phyloP scores from a whole-genome alignment of 2,113 vertebrate genomes.

The Pungitius pungitius region DNA sequence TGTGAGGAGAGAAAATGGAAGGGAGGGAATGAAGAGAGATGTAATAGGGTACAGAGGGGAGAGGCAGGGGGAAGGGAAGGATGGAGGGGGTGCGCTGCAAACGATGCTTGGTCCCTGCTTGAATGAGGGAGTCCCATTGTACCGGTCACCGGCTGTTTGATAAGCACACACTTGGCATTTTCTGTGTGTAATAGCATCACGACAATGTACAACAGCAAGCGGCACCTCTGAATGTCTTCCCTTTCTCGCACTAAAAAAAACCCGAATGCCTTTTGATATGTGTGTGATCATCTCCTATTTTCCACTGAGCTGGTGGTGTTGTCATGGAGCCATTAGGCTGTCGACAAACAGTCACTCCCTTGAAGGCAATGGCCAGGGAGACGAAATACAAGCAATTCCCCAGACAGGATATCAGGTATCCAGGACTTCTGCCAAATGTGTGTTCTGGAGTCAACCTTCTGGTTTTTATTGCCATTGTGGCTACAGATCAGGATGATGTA shows the following conservation, averaged over 20 bases:
- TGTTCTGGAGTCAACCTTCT: constrained; percentile 51
- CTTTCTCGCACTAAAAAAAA: constrained; percentile 26
- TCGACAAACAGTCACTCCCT: constrained; percentile 64
- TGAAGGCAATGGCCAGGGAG: constrained; percentile 51
- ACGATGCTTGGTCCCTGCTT: constrained; percentile 69
- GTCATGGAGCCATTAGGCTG: constrained; percentile 50
- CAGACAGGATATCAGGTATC: constrained; percentile 61
- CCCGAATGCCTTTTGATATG: background rate
- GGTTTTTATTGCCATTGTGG: constrained; percentile 59
- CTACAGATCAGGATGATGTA: constrained; percentile 55
- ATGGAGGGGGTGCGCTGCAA: constrained; percentile 63
- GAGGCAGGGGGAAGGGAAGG: constrained; percentile 76
- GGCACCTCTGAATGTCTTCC: constrained; percentile 34
- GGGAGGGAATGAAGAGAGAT: constrained; percentile 64
- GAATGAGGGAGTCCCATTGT: constrained; percentile 68
- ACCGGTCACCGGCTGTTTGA: constrained; percentile 64
- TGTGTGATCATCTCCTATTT: constrained; percentile 56
- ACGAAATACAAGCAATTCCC: constrained; percentile 64
- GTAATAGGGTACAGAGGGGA: constrained; percentile 70
- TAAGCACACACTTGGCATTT: constrained; percentile 41
- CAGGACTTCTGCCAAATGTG: constrained; percentile 64
- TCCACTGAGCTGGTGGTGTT: constrained; percentile 54
- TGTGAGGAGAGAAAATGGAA: constrained; percentile 61
- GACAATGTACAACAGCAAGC: constrained; percentile 12
- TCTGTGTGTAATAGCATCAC: background rate